Evolutionary conservation across 1,140 invertebrate genomes (phyloP).

Genomic region (Drosophila orosa): DNA sequence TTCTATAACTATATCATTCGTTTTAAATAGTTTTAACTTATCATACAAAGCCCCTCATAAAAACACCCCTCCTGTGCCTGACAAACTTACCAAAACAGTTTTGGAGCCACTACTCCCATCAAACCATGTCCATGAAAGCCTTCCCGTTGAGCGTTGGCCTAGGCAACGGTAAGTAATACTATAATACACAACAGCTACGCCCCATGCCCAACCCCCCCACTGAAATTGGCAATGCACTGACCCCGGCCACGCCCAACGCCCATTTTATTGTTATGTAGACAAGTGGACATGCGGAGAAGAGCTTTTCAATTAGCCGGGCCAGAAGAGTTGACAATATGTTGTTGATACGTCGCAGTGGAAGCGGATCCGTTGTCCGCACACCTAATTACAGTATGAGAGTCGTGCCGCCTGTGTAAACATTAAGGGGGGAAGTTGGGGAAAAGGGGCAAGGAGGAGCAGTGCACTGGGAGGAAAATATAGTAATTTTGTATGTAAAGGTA

Average conservation of each 20-base stretch:
- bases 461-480: constrained; percentile 5
- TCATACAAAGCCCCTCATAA: too few relatives aligned
- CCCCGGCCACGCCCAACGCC: constrained; percentile 41
- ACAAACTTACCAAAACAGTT: constrained; percentile 4
- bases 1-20: not conserved
- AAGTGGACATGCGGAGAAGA: constrained; percentile 40
- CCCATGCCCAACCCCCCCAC: not conserved
- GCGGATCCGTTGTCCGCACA: constrained; percentile 27
- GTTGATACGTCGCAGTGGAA: constrained; percentile 45
- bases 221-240: constrained; percentile 46
- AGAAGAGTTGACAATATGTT: constrained; percentile 57
- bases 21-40: not conserved
- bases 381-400: constrained; percentile 74
- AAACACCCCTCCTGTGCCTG: too few relatives aligned
- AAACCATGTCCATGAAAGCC: not conserved
- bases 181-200: constrained; percentile 9
- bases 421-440: not conserved
- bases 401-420: constrained; percentile 76
- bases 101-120: not conserved
- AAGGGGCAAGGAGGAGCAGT: not conserved
- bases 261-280: constrained; percentile 50
- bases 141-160: constrained; percentile 6
- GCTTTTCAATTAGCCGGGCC: constrained; percentile 59
- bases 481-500: not conserved
- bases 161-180: constrained; percentile 44